Base-by-base conservation (phyloP, 1,140 invertebrate genomes). In the Drosophila triauraria region DNA sequence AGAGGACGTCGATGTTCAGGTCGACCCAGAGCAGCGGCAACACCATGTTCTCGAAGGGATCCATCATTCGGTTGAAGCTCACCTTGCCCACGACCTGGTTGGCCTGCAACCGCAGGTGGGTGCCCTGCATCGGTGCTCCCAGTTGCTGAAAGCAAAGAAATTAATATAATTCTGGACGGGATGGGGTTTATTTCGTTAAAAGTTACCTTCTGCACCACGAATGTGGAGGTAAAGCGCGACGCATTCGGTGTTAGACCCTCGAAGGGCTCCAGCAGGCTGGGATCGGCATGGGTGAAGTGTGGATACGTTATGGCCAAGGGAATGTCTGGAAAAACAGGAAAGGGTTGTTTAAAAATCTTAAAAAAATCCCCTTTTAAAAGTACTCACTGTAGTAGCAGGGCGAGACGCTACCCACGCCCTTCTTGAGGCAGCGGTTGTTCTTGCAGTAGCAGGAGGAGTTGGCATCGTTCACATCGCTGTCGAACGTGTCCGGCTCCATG, bases 221-320 rank as follows among this genome's bases (percentile, higher is more conserved):
- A 91, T 72, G 44, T 78, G 44, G 91, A 94, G 2, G 47, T 35
- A 3, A 69, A 58, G 74, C 93, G 82, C 95, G 95, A 69, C 94
- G 94, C 82, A 65, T 95, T 92, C 0, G 96, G 96, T 3, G 93
- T 82, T 1, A 97, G 88, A 12, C 96, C 96, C 4, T 95, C 95
- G 1, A 98, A 93, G 0, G 94, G 93, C 7, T 96, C 93, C 32
- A 95, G 78, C 2, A 97, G 82, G 54, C 92, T 93, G 4, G 95
- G 94, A 87, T 97, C 96, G 1, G 94, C 95, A 50, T 95, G 91
- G 59, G 95, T 93, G 77, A 97, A 98, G 93, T 98, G 97, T 0
- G 97, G 97, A 80, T 96, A 95, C 1, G 97, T 97, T 35, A 97
- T 92, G 0, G 95, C 95, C 10, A 95, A 93, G 2, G 96, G 96